Conservation (phyloP, 2,888 invertebrate species). For the Catotricha subobsoleta region DNA sequence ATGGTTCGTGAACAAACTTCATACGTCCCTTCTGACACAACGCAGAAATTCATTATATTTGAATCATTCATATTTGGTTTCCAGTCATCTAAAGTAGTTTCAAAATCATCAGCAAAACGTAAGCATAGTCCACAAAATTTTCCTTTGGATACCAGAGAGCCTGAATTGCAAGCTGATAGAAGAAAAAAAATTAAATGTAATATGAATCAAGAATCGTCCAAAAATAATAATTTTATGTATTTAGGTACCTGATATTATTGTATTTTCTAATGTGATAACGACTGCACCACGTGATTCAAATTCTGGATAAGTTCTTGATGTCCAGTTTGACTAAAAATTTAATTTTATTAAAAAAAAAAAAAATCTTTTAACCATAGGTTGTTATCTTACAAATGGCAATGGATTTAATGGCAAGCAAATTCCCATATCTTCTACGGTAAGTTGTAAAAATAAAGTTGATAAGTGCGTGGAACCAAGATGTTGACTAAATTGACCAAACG, state of each 20-base stretch:
- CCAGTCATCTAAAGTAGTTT: constrained; percentile 93
- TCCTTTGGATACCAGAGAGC: constrained; percentile 88
- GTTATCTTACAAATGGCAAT: constrained; percentile 41
- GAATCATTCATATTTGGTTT: constrained; percentile 71
- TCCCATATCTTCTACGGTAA: constrained; percentile 93
- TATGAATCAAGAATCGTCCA: background rate
- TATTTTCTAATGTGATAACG: constrained; percentile 87
- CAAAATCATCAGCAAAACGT: constrained; percentile 93
- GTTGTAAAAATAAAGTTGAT: constrained; percentile 78
- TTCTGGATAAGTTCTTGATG: constrained; percentile 47
- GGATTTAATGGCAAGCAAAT: constrained; percentile 85
- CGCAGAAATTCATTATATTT: constrained; percentile 75
- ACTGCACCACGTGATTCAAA: constrained; percentile 75
- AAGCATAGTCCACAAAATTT: constrained; percentile 80
- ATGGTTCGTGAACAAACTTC: constrained; percentile 72
- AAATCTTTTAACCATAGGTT: constrained; percentile 2
- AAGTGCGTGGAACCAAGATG: constrained; percentile 62
- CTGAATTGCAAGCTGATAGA: constrained; percentile 67
- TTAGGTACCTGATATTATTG: constrained; percentile 47
- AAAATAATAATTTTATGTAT: constrained; percentile 29
- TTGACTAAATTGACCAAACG: constrained; percentile 59
- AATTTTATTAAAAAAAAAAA: constrained; percentile 5
- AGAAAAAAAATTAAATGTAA: constrained; percentile 8
- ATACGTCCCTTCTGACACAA: constrained; percentile 97
- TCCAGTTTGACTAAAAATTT: constrained; percentile 38